phyloP scores from a whole-genome alignment of 1,140 invertebrate species.

The Drosophila baimaii region DNA sequence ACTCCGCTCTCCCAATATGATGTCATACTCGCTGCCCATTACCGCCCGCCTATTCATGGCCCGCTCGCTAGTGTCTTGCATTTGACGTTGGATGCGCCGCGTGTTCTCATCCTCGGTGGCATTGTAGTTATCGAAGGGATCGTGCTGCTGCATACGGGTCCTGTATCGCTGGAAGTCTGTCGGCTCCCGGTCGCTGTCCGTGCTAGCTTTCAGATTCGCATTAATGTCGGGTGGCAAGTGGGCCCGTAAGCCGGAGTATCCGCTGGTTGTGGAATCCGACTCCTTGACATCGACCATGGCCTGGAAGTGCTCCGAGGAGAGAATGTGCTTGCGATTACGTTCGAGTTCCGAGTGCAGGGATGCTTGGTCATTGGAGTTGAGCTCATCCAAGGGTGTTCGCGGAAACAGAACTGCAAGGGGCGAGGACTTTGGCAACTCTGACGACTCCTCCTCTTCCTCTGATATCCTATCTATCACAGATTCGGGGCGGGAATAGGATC shows the following conservation, averaged over 20 bases:
- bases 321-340: conserved; percentile 52
- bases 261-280: neutral
- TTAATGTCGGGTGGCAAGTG: conserved; percentile 55
- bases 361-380: conserved; percentile 46
- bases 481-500: neutral
- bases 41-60: conserved; percentile 52
- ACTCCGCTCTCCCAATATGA: conserved; percentile 11
- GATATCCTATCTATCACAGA: neutral
- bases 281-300: conserved; percentile 36
- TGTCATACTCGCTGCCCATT: conserved; percentile 62
- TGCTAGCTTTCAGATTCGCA: conserved; percentile 67
- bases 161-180: conserved; percentile 77
- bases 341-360: conserved; percentile 2
- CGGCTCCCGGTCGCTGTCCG: conserved; percentile 27
- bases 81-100: conserved; percentile 15
- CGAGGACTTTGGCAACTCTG: neutral
- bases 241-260: conserved; percentile 15
- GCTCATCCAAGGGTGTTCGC: conserved; percentile 38
- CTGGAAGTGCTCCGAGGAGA: conserved; percentile 58
- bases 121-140: conserved; percentile 57
- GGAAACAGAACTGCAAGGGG: conserved; percentile 6
- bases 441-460: no score
- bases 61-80: conserved; percentile 38
- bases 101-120: conserved; percentile 36
- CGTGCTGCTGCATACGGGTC: conserved; percentile 65